A percentile compares a stretch with the other conserved stretches of the same genome.
Evolutionary conservation across 2,888 invertebrate species (phyloP).

Genomic region (Trileptium ribeirensis): DNA sequence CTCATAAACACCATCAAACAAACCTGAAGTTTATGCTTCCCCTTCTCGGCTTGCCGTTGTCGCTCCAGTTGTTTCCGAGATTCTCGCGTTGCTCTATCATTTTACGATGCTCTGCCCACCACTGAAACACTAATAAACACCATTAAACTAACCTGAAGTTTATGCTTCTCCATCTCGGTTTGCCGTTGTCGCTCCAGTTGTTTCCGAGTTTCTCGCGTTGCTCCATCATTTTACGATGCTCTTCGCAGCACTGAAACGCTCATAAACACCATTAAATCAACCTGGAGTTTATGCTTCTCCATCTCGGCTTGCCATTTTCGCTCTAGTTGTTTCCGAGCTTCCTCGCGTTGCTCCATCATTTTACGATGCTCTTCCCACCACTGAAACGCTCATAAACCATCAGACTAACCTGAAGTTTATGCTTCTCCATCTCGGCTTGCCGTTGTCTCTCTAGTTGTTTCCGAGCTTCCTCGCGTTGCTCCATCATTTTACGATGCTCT

Average conservation of each 20-base stretch:
- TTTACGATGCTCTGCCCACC: constrained; percentile 55
- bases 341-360: constrained; percentile 44
- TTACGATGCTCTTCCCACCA: constrained; percentile 43
- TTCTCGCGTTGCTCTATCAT: constrained; percentile 46
- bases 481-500: constrained; percentile 42
- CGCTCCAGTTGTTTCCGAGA: constrained; percentile 72
- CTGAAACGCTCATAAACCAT: too few species aligned
- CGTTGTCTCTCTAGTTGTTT: constrained; percentile 86
- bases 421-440: constrained; percentile 90
- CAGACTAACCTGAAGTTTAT: constrained; percentile 62
- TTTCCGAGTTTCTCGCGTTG: constrained; percentile 51
- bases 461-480: constrained; percentile 43
- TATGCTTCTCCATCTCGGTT: constrained; percentile 89
- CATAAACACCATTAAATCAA: too few species aligned
- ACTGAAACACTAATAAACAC: too few species aligned
- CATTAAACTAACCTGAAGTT: constrained; percentile 62
- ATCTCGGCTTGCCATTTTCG: constrained; percentile 87
- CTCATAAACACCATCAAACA: too few species aligned
- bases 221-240: constrained; percentile 42
- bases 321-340: constrained; percentile 68
- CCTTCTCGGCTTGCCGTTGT: constrained; percentile 89
- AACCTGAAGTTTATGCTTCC: constrained; percentile 72
- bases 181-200: constrained; percentile 91
- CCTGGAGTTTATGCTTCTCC: constrained; percentile 78
- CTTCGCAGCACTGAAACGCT: constrained; percentile 62